phyloP scores from a whole-genome alignment of 2,888 invertebrate genomes.

The Mystacides longicornis region DNA sequence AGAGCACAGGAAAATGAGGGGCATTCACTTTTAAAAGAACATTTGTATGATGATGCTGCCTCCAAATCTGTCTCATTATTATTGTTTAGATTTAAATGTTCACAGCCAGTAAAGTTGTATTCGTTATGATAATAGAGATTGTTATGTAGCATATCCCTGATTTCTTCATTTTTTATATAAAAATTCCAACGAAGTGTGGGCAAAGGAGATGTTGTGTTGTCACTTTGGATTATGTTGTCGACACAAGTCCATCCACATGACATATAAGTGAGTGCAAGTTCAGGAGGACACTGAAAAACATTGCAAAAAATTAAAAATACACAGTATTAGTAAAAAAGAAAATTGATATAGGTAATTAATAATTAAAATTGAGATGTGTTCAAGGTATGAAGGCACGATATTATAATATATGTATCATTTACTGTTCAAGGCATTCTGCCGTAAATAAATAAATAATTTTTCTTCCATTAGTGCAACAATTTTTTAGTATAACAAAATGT shows the following conservation, averaged over 20 bases:
- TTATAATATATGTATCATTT: too few relatives aligned
- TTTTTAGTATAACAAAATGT: too few relatives aligned
- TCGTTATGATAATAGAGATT: background rate
- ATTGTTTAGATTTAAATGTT: background rate
- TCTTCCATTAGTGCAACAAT: too few relatives aligned
- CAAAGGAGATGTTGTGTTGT: too few relatives aligned
- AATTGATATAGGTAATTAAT: too few relatives aligned
- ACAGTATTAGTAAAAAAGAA: too few relatives aligned
- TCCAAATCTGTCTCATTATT: background rate
- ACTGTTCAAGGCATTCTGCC: too few relatives aligned
- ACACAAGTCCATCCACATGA: background rate
- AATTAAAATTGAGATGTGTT: too few relatives aligned
- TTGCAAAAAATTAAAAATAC: too few relatives aligned
- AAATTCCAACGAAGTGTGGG: background rate
- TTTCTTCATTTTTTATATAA: background rate
- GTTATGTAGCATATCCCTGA: too few relatives aligned
- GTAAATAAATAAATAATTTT: too few relatives aligned
- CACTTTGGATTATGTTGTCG: background rate
- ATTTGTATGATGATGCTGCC: background rate
- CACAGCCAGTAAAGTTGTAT: background rate
- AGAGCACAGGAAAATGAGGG: conserved; percentile 10
- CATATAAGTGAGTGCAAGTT: background rate
- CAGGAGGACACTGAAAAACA: background rate
- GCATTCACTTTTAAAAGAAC: conserved; percentile 14
- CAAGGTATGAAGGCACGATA: too few relatives aligned